A percentile compares a stretch with the other conserved stretches of the same genome.
Evolutionary conservation across 2,888 invertebrate genomes (phyloP).

Genomic region (Caenorhabditis afra): DNA sequence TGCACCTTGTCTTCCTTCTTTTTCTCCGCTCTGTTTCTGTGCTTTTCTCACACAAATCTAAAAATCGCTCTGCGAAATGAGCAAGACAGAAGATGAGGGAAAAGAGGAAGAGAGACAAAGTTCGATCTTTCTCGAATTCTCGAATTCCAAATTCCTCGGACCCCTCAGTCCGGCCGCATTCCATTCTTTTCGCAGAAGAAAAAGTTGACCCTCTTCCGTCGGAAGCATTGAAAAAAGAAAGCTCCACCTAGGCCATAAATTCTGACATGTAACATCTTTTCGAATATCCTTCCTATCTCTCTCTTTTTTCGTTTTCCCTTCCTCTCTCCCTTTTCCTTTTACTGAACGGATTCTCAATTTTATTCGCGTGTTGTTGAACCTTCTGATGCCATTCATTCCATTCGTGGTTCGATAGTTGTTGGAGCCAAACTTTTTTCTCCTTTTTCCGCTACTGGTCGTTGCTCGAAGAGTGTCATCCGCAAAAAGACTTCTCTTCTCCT

Average conservation of each 20-base stretch:
- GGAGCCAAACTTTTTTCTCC: no score
- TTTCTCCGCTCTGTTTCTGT: constrained; percentile 1
- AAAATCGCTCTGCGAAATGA: constrained; percentile 44
- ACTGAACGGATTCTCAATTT: background rate
- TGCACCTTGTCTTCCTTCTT: constrained; percentile 2
- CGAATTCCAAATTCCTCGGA: no score
- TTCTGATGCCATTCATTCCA: no score
- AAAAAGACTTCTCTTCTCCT: no score
- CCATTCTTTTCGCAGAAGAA: constrained; percentile 21
- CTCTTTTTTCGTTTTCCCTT: constrained; percentile 2
- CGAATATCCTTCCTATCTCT: constrained; percentile 36
- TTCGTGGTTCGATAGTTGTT: no score
- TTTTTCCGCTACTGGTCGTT: no score
- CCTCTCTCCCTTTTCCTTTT: background rate
- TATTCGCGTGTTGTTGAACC: background rate
- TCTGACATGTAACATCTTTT: constrained; percentile 56
- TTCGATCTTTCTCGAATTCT: no score
- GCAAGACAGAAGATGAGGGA: constrained; percentile 26
- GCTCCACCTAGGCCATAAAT: constrained; percentile 47
- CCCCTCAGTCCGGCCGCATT: constrained; percentile 10
- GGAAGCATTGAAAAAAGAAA: constrained; percentile 4
- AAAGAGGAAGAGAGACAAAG: background rate
- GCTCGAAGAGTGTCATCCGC: no score
- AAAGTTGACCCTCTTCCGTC: constrained; percentile 10
- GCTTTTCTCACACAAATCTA: constrained; percentile 49